Evolutionary conservation across 1,140 invertebrate genomes (phyloP).

Genomic region (Idris sp.): DNA sequence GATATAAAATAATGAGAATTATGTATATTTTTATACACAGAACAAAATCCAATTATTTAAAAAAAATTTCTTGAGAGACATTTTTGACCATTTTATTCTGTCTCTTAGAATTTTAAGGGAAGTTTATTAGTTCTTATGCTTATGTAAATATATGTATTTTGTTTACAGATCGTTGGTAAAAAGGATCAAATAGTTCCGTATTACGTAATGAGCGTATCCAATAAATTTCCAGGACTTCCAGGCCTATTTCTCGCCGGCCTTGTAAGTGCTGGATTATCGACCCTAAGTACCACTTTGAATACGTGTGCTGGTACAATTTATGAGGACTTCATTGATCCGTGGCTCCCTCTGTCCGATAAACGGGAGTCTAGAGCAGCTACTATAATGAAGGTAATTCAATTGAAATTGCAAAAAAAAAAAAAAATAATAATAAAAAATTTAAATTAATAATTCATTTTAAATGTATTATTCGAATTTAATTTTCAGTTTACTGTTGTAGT

Average conservation of each 20-base stretch:
- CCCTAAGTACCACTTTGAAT: conserved; percentile 76
- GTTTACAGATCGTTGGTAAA: conserved; percentile 57
- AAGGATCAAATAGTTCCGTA: conserved; percentile 80
- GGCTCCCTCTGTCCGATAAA: conserved; percentile 61
- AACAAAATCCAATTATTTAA: no score
- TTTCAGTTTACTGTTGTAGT: no score
- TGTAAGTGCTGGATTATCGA: conserved; percentile 83
- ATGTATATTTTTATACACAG: no score
- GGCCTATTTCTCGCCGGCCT: conserved; percentile 86
- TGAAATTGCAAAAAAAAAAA: no score
- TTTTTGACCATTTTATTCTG: no score
- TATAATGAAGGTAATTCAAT: conserved; percentile 69
- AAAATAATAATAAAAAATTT: no score
- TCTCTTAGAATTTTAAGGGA: no score
- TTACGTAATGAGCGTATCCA: conserved; percentile 81
- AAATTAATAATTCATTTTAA: no score
- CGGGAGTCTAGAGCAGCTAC: conserved; percentile 67
- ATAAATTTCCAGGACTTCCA: conserved; percentile 80
- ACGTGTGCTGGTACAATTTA: conserved; percentile 80
- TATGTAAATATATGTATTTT: neutral
- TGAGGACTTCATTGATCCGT: conserved; percentile 79
- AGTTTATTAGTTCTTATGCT: no score
- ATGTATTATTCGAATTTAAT: no score
- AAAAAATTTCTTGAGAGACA: no score
- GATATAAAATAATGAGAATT: no score